Conservation (phyloP, 2,113 vertebrate genomes). For the Shinisaurus crocodilurus region DNA sequence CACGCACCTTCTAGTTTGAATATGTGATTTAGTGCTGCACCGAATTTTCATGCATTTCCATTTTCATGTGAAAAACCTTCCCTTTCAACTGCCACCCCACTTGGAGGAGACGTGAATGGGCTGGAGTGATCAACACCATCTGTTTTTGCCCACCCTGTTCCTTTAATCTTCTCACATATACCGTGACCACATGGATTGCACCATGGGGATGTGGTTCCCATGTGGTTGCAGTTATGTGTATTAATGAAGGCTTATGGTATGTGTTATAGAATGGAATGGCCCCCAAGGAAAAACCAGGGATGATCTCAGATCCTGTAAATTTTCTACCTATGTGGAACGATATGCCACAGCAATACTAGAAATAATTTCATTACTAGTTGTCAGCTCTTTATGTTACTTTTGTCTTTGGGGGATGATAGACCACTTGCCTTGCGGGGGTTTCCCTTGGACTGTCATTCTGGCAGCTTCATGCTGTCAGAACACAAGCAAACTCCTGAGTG, state of each 20-base stretch:
- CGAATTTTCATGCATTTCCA: too few species aligned
- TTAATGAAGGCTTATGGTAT: not conserved
- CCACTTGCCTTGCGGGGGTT: conserved; percentile 28
- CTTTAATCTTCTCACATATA: not conserved
- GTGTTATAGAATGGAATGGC: not conserved
- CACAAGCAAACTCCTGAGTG: not conserved
- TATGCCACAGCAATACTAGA: conserved; percentile 26
- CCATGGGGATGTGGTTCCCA: not conserved
- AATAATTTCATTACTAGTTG: conserved; percentile 45
- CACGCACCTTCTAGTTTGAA: not conserved
- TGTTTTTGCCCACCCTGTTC: not conserved
- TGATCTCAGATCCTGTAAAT: not conserved
- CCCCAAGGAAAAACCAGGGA: not conserved
- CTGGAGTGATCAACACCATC: not conserved
- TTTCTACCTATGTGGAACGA: not conserved
- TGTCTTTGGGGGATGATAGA: conserved; percentile 41
- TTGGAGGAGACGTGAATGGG: not conserved
- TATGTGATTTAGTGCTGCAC: not conserved
- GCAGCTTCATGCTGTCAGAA: conserved; percentile 28
- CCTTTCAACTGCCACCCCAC: not conserved
- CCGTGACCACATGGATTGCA: not conserved
- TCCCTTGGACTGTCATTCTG: conserved; percentile 24
- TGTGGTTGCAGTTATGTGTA: not conserved
- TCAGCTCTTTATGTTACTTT: conserved; percentile 38
- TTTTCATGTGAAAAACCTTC: too few species aligned